A percentile compares a stretch with the other conserved stretches of the same genome.
Conservation (phyloP, 2,888 invertebrate genomes). For the Cephus rjabovi region DNA sequence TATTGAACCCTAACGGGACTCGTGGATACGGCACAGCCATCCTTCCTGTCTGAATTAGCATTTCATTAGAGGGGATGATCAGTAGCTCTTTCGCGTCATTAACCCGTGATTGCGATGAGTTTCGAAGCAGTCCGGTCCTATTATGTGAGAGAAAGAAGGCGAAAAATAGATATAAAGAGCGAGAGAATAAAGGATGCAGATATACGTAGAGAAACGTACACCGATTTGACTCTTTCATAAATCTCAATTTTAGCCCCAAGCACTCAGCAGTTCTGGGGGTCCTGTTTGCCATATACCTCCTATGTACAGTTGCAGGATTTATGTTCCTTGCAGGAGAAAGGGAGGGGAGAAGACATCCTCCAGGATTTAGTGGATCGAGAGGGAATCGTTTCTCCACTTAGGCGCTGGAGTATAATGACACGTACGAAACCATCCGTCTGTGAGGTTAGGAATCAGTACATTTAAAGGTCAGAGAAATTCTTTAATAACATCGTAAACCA, state of each 20-base stretch:
- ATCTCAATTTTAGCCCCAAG: constrained; percentile 22
- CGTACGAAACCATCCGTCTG: neutral
- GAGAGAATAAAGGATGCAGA: neutral
- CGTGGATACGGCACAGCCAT: neutral
- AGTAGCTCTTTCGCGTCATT: constrained; percentile 11
- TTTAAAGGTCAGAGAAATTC: neutral
- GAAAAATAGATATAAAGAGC: neutral
- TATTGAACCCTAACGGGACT: neutral
- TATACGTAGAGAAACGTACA: neutral
- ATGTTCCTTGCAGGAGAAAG: neutral
- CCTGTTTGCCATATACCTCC: neutral
- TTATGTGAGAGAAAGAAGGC: neutral
- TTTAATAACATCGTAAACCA: neutral
- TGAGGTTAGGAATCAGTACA: neutral
- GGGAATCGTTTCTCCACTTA: neutral
- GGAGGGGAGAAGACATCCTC: neutral
- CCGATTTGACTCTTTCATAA: constrained; percentile 10
- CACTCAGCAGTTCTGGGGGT: neutral
- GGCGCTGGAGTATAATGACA: neutral
- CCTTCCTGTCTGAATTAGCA: constrained; percentile 1
- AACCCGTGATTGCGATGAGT: constrained; percentile 11
- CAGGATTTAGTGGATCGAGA: neutral
- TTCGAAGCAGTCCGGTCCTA: neutral
- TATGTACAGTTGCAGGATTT: neutral
- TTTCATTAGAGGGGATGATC: constrained; percentile 5